Evolutionary conservation across 2,888 invertebrate genomes (phyloP).

Genomic region (Leptinotarsa peninsularis): DNA sequence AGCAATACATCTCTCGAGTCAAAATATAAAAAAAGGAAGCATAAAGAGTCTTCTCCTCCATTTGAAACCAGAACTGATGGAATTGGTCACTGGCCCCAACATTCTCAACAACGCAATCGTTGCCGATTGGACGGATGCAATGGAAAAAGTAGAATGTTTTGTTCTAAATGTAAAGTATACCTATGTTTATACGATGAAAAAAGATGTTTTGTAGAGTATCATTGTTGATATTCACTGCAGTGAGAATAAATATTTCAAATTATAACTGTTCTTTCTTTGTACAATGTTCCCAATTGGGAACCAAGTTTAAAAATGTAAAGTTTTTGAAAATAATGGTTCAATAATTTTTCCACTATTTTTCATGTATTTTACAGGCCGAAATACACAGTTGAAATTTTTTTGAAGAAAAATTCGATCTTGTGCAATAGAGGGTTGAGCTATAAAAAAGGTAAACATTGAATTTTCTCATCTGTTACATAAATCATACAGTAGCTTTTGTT

Average conservation of each 20-base stretch:
- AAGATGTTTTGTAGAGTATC: not conserved
- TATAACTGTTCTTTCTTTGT: not conserved
- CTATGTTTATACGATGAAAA: not conserved
- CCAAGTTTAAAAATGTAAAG: not conserved
- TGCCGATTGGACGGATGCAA: constrained; percentile 2
- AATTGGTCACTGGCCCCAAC: not conserved
- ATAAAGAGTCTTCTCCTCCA: not conserved
- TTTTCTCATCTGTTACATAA: too few species aligned
- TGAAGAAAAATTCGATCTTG: not conserved
- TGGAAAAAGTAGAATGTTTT: constrained; percentile 6
- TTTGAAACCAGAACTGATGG: not conserved
- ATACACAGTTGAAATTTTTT: not conserved
- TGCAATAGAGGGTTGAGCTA: not conserved
- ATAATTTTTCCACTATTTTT: not conserved
- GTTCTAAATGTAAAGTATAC: not conserved
- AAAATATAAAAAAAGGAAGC: not conserved
- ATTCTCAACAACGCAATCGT: not conserved
- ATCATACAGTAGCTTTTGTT: too few species aligned
- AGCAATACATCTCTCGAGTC: not conserved
- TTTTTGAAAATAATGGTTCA: not conserved
- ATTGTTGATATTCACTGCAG: not conserved
- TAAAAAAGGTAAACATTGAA: too few species aligned
- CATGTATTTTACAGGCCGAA: not conserved
- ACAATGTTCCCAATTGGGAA: not conserved
- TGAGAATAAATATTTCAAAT: not conserved